phyloP scores from a whole-genome alignment of 2,888 invertebrate genomes.

The Synanthedon tipuliformis region DNA sequence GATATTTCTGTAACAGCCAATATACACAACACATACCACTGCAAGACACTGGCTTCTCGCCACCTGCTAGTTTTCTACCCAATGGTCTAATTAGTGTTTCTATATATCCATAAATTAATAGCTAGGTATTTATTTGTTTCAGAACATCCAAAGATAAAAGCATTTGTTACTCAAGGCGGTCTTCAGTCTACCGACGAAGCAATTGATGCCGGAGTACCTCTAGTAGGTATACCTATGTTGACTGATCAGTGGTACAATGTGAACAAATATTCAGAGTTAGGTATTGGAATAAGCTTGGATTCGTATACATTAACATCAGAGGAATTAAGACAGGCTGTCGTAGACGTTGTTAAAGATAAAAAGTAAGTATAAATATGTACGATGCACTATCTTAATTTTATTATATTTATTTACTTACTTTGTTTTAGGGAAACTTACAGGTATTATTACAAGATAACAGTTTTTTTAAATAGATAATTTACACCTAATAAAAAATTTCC shows the following conservation, averaged over 20 bases:
- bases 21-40: too few relatives aligned
- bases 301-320: slow-evolving; percentile 10
- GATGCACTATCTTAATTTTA: too few relatives aligned
- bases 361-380: slow-evolving; percentile 11
- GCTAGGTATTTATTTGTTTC: not conserved
- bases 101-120: not conserved
- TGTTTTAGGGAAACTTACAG: too few relatives aligned
- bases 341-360: slow-evolving; percentile 14
- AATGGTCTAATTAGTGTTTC: too few relatives aligned
- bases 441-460: too few relatives aligned
- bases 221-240: slow-evolving; percentile 15
- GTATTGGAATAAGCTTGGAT: slow-evolving; percentile 4
- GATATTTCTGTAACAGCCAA: too few relatives aligned
- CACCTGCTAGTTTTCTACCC: too few relatives aligned
- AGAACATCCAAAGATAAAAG: slow-evolving; percentile 9
- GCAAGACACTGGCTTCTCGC: too few relatives aligned
- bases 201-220: slow-evolving; percentile 16
- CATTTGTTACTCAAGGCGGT: slow-evolving; percentile 19
- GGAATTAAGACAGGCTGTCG: slow-evolving; percentile 17
- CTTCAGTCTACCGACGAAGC: slow-evolving; percentile 21
- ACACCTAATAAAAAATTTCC: too few relatives aligned
- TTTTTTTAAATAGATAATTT: too few relatives aligned
- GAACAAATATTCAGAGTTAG: slow-evolving; percentile 9
- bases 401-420: too few relatives aligned
- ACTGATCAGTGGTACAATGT: slow-evolving; percentile 16